Base-by-base conservation (phyloP, 2,888 invertebrate species). In the Carabus problematicus region DNA sequence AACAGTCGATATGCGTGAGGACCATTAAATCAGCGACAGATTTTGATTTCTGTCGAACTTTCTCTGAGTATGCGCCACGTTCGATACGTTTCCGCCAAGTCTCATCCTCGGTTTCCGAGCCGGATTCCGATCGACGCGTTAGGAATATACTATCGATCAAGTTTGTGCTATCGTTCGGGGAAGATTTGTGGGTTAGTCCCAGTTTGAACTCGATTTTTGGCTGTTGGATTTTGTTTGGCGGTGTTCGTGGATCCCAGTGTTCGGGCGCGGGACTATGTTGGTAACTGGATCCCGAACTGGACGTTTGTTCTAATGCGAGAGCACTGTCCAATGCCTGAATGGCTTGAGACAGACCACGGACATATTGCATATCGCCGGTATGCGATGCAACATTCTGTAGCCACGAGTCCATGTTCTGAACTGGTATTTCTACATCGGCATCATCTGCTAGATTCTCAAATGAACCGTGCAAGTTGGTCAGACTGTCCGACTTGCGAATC, bases 381-480 rank as follows among this genome's bases (percentile, higher is more conserved):
- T 85, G 85, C 1, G 84, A 84, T 0, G 86, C 86, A 8, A 87
- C 86, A 58, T 87, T 87, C 72, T 86, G 85, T 47, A 87, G 78
- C 88, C 87, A 88, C 0, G 86, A 87, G 75, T 87, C 88, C 75
- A 87, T 84, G 70, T 75, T 74, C 47, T 1, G 83, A 82, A 52
- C 43, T 39, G 45, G 55, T 69, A 71, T 55, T 14, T 18, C 52
- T 11, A 19, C 3, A 3, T 14, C 14, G 47, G 7, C 83, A 77
- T 0, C 87, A 83, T 87, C 52, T 6, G 16, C 19, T 52, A 52
- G 19, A 16, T 52, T 52, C 70, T 89, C 89, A 3, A 91, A 79
- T 0, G 90, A 91, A 0, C 91, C 91, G 74, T 90, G 89, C 0
- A 92, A 82, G 76, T 91, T 91, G 45, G 84, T 87, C 45, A 88